A percentile compares a stretch with the other conserved stretches of the same genome.
These are phyloP conservation scores for Cryptotermes secundus DNA, from an alignment of 1,140 invertebrate genomes.

Conservation along the genomic window DNA sequence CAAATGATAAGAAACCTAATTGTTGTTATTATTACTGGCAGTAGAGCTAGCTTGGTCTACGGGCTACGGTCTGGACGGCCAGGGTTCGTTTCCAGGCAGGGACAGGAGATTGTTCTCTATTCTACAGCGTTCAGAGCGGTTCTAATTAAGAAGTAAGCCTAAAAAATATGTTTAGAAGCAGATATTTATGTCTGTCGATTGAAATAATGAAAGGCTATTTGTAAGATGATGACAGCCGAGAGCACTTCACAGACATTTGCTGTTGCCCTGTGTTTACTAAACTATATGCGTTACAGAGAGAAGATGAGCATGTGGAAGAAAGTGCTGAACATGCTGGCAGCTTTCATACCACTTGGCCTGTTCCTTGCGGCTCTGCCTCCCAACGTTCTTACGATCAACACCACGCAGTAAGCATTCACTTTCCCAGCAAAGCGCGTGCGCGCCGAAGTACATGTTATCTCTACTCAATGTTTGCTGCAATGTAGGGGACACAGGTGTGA, in stretches of 20 bases:
- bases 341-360: slow-evolving; percentile 56
- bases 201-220: background rate
- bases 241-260: background rate
- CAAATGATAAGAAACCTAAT: background rate
- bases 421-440: background rate
- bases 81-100: too few relatives aligned
- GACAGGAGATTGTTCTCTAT: too few relatives aligned
- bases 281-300: background rate
- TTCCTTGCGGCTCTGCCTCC: slow-evolving; percentile 58
- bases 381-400: slow-evolving; percentile 52
- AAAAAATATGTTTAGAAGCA: too few relatives aligned
- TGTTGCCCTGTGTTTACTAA: background rate
- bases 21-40: background rate
- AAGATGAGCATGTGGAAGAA: slow-evolving; percentile 47
- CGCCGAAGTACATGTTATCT: too few relatives aligned
- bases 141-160: too few relatives aligned
- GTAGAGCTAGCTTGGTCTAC: too few relatives aligned
- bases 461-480: too few relatives aligned
- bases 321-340: slow-evolving; percentile 52
- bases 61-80: too few relatives aligned
- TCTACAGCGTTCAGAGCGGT: too few relatives aligned
- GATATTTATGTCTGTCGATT: background rate
- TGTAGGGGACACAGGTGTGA: too few relatives aligned
- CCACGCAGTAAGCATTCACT: slow-evolving; percentile 43
- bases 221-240: background rate